phyloP scores from a whole-genome alignment of 2,797 vertebrate genomes.

The Triplophysa bombifrons region DNA sequence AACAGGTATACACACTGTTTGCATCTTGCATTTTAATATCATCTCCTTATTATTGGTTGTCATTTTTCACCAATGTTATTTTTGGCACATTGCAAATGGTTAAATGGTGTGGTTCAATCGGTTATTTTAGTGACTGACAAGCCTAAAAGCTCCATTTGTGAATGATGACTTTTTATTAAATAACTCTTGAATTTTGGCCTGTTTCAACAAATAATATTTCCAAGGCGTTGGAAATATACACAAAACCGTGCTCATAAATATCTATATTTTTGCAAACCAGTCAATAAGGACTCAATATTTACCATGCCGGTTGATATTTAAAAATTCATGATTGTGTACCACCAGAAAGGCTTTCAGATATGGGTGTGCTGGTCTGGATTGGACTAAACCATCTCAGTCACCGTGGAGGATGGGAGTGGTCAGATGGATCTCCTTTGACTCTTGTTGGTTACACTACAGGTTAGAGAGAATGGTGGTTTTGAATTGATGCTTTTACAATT shows the following conservation, averaged over 20 bases:
- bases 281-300: too few relatives aligned
- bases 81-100: background rate
- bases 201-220: too few relatives aligned
- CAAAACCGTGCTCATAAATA: too few relatives aligned
- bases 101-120: background rate
- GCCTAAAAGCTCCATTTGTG: too few relatives aligned
- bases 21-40: background rate
- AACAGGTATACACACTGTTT: conserved; percentile 68
- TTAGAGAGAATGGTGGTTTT: conserved; percentile 41
- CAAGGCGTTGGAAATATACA: too few relatives aligned
- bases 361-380: conserved; percentile 83
- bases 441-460: conserved; percentile 85
- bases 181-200: too few relatives aligned
- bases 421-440: conserved; percentile 82
- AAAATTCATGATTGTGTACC: background rate
- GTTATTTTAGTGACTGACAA: background rate
- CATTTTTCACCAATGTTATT: background rate
- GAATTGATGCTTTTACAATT: background rate
- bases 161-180: too few relatives aligned
- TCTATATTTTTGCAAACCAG: too few relatives aligned
- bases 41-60: background rate
- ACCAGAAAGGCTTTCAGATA: conserved; percentile 79
- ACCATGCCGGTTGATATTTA: too few relatives aligned
- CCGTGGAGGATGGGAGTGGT: conserved; percentile 89
- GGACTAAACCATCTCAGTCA: conserved; percentile 87